These are phyloP conservation scores for Hydrotaea cyrtoneurina DNA, from an alignment of 2,888 invertebrate species.

Conservation along the genomic window DNA sequence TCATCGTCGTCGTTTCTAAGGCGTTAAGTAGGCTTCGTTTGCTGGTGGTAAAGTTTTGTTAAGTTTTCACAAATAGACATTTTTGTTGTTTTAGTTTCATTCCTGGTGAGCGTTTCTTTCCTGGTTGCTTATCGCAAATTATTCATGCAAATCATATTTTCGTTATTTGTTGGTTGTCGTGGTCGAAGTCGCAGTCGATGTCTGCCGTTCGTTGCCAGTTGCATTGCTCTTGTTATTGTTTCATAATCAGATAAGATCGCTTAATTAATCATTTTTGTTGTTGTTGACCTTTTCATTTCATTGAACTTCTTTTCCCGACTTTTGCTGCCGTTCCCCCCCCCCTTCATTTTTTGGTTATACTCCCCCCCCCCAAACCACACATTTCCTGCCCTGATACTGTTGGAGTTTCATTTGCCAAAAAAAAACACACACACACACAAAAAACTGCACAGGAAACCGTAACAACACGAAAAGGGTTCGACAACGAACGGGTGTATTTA, in stretches of 20 bases:
- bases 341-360: neutral
- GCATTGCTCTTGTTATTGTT: conserved; percentile 13
- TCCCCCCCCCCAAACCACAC: neutral
- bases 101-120: neutral
- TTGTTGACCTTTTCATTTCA: conserved; percentile 59
- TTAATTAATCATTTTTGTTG: conserved; percentile 63
- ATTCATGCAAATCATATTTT: conserved; percentile 53
- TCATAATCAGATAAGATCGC: conserved; percentile 40
- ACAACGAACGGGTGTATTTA: neutral
- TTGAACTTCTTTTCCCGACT: conserved; percentile 32
- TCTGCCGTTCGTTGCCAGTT: neutral
- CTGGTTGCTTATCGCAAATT: conserved; percentile 40
- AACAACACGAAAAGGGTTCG: conserved; percentile 16
- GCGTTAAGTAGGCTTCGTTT: conserved; percentile 61
- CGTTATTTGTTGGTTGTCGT: conserved; percentile 30
- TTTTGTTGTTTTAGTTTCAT: conserved; percentile 13
- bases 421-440: too few species aligned
- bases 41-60: conserved; percentile 24
- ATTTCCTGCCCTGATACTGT: neutral
- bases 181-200: neutral
- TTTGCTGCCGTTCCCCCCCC: neutral
- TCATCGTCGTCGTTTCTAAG: conserved; percentile 33
- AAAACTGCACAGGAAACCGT: conserved; percentile 20
- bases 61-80: neutral
- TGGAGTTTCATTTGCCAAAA: neutral